phyloP scores from a whole-genome alignment of 2,113 vertebrate species.

The Murina feae region DNA sequence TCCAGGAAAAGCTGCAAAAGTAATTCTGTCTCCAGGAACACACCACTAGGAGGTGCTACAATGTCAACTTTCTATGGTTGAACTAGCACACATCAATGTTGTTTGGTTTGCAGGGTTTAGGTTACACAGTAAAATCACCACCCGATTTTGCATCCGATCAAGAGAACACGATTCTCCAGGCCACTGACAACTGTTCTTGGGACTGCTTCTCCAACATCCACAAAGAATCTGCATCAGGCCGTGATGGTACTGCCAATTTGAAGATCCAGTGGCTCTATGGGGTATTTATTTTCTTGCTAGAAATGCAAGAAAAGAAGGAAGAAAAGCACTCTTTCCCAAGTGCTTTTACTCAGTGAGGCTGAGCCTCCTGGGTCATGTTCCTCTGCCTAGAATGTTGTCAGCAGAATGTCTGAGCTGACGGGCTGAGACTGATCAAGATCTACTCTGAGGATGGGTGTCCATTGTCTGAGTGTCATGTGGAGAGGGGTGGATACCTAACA shows the following conservation, averaged over 20 bases:
- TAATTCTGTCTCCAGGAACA: too few species aligned
- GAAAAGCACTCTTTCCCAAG: background rate
- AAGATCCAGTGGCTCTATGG: constrained; percentile 84
- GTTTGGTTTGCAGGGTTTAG: too few species aligned
- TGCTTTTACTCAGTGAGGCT: background rate
- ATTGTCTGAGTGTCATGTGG: background rate
- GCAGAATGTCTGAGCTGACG: background rate
- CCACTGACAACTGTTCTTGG: constrained; percentile 95
- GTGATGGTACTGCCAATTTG: constrained; percentile 89
- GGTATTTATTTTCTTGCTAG: background rate
- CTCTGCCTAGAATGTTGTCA: background rate
- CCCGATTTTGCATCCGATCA: constrained; percentile 86
- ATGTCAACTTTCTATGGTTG: too few species aligned
- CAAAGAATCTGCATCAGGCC: constrained; percentile 92
- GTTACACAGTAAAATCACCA: too few species aligned
- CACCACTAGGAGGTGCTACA: too few species aligned
- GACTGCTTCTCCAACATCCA: constrained; percentile 91
- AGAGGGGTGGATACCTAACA: background rate
- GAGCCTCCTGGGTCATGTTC: background rate
- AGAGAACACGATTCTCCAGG: constrained; percentile 94
- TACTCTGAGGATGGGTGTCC: background rate
- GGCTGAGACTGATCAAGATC: background rate
- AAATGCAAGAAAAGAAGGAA: background rate
- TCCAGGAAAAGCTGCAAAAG: too few species aligned
- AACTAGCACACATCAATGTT: too few species aligned